Percentiles rank a stretch among this genome's conserved stretches.
These are phyloP conservation scores for Hypomesus transpacificus DNA, from an alignment of 2,113 vertebrate genomes.

Conservation along the genomic window DNA sequence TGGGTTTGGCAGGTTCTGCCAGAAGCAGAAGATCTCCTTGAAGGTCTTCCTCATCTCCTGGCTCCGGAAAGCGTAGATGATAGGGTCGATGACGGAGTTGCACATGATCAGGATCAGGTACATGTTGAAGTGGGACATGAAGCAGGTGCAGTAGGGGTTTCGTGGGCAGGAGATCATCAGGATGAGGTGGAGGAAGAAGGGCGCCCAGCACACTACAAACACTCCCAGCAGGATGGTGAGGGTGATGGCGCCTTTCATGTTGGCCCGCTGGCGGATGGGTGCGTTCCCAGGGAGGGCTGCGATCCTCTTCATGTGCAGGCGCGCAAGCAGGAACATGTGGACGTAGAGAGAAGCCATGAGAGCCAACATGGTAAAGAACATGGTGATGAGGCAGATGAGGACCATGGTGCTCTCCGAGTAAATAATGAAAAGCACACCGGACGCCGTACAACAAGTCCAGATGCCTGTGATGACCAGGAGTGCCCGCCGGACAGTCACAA, in stretches of 20 bases:
- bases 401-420: slow-evolving; percentile 88
- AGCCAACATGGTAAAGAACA: slow-evolving; percentile 93
- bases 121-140: slow-evolving; percentile 97
- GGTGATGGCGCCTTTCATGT: slow-evolving; percentile 93
- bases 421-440: slow-evolving; percentile 87
- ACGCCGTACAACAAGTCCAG: slow-evolving; percentile 83
- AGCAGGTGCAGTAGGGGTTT: slow-evolving; percentile 93
- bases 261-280: slow-evolving; percentile 81
- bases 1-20: slow-evolving; percentile 67
- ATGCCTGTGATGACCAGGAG: slow-evolving; percentile 79
- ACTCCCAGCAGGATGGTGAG: slow-evolving; percentile 92
- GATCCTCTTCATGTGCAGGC: slow-evolving; percentile 88
- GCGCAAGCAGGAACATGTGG: slow-evolving; percentile 94
- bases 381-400: slow-evolving; percentile 89
- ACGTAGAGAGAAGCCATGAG: slow-evolving; percentile 94
- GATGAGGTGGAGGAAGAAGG: slow-evolving; percentile 90
- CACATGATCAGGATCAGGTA: slow-evolving; percentile 98
- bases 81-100: slow-evolving; percentile 91
- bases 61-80: slow-evolving; percentile 93
- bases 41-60: slow-evolving; percentile 95
- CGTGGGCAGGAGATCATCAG: slow-evolving; percentile 91
- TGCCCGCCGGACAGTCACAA: slow-evolving; percentile 82
- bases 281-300: slow-evolving; percentile 82
- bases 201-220: slow-evolving; percentile 95
- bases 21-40: slow-evolving; percentile 88